Conservation (phyloP, 1,140 invertebrate genomes). For the Cephus cinctus region DNA sequence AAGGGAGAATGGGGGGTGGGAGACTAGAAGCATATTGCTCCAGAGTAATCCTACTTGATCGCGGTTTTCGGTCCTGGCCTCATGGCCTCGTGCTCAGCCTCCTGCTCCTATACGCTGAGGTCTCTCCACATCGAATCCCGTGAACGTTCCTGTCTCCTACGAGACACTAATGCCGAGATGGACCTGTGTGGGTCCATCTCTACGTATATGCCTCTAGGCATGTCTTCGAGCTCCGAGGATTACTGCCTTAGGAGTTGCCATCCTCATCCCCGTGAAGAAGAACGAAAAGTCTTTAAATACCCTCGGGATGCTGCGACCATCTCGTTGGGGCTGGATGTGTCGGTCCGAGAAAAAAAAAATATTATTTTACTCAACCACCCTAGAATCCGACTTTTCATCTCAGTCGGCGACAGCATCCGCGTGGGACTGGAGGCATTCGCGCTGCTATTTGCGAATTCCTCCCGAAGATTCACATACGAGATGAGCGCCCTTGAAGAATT, state of each 20-base stretch:
- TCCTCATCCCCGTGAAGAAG: conserved; percentile 37
- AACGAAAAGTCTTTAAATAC: conserved; percentile 54
- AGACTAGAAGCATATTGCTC: conserved; percentile 49
- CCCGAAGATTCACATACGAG: conserved; percentile 9
- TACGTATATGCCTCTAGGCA: conserved; percentile 5
- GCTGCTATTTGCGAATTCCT: conserved; percentile 15
- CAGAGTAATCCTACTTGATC: conserved; percentile 54
- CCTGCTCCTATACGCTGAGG: too few relatives aligned
- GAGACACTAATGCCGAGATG: conserved; percentile 33
- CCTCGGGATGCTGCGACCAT: conserved; percentile 49
- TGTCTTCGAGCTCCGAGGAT: conserved; percentile 45
- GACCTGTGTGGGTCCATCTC: not conserved
- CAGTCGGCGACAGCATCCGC: too few relatives aligned
- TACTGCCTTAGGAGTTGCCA: conserved; percentile 40
- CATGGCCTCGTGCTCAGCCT: conserved; percentile 7
- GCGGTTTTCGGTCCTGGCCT: conserved; percentile 46
- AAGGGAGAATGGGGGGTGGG: conserved; percentile 17
- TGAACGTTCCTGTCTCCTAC: conserved; percentile 22
- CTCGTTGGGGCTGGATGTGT: conserved; percentile 46
- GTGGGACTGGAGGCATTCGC: conserved; percentile 9
- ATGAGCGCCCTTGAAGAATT: conserved; percentile 1
- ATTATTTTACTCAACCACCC: conserved; percentile 45
- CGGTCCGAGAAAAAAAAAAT: conserved; percentile 51
- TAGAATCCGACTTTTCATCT: too few relatives aligned
- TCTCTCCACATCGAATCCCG: too few relatives aligned